Evolutionary conservation across 2,797 vertebrate genomes (phyloP).

Genomic region (Potorous gilbertii): DNA sequence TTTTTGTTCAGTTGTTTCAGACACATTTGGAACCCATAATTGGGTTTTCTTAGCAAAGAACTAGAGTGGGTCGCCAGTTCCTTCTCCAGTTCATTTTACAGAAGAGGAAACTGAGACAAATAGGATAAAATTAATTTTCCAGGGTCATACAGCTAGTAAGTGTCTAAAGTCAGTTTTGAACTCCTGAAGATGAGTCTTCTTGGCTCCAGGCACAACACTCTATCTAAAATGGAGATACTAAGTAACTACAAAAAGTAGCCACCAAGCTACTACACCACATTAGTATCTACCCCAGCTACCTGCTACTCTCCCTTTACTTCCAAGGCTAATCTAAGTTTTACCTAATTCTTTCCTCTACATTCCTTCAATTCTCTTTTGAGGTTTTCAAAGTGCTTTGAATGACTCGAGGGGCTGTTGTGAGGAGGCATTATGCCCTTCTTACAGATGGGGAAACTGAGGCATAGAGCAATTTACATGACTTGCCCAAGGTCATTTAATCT

Average conservation of each 20-base stretch:
- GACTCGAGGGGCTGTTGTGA: neutral
- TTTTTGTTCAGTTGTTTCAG: neutral
- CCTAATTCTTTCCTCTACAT: neutral
- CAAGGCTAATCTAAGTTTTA: neutral
- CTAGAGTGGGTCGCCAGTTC: neutral
- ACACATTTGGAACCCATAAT: accelerated
- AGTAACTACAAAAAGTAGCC: too few species aligned
- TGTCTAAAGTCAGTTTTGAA: neutral
- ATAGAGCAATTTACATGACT: neutral
- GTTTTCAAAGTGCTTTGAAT: neutral
- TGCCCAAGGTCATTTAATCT: neutral
- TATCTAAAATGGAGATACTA: neutral
- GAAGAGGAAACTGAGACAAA: neutral
- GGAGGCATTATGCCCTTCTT: neutral
- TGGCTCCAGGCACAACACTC: neutral
- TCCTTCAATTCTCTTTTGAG: neutral
- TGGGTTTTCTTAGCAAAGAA: neutral
- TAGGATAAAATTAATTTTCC: neutral
- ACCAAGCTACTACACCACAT: neutral
- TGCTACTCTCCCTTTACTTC: neutral
- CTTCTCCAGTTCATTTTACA: neutral
- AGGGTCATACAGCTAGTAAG: neutral
- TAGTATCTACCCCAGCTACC: neutral
- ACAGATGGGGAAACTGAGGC: neutral
- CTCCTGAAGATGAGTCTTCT: neutral